phyloP scores from a whole-genome alignment of 2,888 invertebrate species.

The Drosophila leonis region DNA sequence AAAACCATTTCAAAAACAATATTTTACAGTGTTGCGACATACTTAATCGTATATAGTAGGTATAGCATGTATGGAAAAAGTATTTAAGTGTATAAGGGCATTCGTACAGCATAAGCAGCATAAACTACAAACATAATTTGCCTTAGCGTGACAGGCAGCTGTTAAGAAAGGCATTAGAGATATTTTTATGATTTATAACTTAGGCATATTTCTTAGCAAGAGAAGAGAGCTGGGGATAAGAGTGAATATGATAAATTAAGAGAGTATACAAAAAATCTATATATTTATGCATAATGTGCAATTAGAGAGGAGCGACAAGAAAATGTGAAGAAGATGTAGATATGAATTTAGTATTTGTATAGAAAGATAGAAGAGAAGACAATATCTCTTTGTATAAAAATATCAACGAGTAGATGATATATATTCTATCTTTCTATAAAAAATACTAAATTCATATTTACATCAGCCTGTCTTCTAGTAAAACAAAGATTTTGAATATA shows the following conservation, averaged over 20 bases:
- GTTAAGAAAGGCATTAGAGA: not conserved
- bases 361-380: too few relatives aligned
- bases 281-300: not conserved
- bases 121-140: not conserved
- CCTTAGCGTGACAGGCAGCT: not conserved
- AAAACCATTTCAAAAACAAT: slow-evolving; percentile 3
- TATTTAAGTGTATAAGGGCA: not conserved
- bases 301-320: not conserved
- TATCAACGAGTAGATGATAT: too few relatives aligned
- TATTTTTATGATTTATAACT: not conserved
- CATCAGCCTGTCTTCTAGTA: too few relatives aligned
- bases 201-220: not conserved
- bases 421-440: too few relatives aligned
- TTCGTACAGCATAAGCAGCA: not conserved
- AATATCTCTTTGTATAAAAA: too few relatives aligned
- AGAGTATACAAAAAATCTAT: not conserved
- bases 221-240: not conserved
- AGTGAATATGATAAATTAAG: not conserved
- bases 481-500: too few relatives aligned
- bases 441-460: too few relatives aligned
- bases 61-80: not conserved
- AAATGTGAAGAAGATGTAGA: not conserved
- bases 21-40: not conserved
- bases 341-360: not conserved
- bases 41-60: not conserved